Evolutionary conservation across 2,888 invertebrate species (phyloP).

Genomic region (Melieria omissa): DNA sequence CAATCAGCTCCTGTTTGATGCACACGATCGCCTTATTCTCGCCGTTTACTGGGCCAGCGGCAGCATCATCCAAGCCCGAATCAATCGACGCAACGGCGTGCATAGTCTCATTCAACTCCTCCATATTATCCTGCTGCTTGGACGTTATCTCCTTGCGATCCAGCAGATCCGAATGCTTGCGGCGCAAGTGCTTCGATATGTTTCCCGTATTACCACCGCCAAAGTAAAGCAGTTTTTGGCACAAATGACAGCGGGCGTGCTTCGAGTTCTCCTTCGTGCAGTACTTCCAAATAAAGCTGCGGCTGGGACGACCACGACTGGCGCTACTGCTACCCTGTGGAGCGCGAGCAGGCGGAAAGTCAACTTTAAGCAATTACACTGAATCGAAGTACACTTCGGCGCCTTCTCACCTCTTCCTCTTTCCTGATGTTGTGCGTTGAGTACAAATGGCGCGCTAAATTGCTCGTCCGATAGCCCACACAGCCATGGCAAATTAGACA

Average conservation of each 20-base stretch:
- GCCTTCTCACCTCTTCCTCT: not conserved
- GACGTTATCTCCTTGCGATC: not conserved
- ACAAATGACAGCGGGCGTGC: slow-evolving; percentile 55
- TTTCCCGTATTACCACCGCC: slow-evolving; percentile 58
- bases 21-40: slow-evolving; percentile 32
- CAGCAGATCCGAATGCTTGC: slow-evolving; percentile 51
- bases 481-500: slow-evolving; percentile 53
- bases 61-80: slow-evolving; percentile 24
- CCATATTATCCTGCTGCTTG: slow-evolving; percentile 33
- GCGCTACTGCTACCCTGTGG: slow-evolving; percentile 40
- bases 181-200: slow-evolving; percentile 54
- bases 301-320: slow-evolving; percentile 50
- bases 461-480: slow-evolving; percentile 51
- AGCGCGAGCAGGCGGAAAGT: not conserved
- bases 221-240: slow-evolving; percentile 53
- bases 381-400: not conserved
- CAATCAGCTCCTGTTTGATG: not conserved
- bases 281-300: slow-evolving; percentile 58
- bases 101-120: slow-evolving; percentile 42
- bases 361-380: not conserved
- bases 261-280: slow-evolving; percentile 54
- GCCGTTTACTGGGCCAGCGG: slow-evolving; percentile 32
- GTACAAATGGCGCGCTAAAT: slow-evolving; percentile 51
- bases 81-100: slow-evolving; percentile 42
- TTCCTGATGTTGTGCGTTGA: slow-evolving; percentile 48